Conservation (phyloP, 2,888 invertebrate genomes). For the Metellina segmentata region DNA sequence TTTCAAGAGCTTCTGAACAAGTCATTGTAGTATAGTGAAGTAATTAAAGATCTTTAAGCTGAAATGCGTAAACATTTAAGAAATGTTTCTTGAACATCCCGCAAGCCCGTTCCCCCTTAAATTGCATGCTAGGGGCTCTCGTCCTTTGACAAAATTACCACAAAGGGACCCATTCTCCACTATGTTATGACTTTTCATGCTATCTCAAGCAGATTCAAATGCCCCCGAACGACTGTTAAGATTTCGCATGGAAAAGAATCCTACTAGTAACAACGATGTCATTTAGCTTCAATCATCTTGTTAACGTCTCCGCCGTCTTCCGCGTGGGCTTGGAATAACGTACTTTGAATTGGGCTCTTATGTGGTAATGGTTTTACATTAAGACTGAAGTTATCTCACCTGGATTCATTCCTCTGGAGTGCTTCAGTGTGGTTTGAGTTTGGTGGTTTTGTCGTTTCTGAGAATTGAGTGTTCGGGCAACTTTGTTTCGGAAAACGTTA, state of each 20-base stretch:
- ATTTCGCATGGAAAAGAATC: conserved; percentile 32
- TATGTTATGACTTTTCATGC: conserved; percentile 25
- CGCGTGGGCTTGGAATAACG: conserved; percentile 15
- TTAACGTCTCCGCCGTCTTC: conserved; percentile 3
- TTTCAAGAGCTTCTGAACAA: neutral
- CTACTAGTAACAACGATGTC: conserved; percentile 12
- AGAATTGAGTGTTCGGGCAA: no score
- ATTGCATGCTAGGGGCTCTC: conserved; percentile 33
- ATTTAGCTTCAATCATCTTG: conserved; percentile 46
- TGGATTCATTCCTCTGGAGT: neutral
- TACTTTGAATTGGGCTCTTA: conserved; percentile 20
- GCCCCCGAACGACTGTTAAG: neutral
- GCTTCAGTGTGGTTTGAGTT: neutral
- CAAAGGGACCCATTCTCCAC: conserved; percentile 22
- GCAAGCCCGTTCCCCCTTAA: neutral
- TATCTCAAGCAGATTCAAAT: conserved; percentile 4
- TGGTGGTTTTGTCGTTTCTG: neutral
- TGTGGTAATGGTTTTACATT: neutral
- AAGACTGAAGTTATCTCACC: neutral
- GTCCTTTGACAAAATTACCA: conserved; percentile 23
- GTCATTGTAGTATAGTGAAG: neutral
- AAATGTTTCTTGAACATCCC: neutral
- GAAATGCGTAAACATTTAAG: neutral
- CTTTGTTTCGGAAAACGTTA: no score
- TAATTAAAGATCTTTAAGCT: neutral